Percentiles rank a stretch among this genome's conserved stretches.
Evolutionary conservation across 2,888 invertebrate genomes (phyloP).

Genomic region (Merodon equestris): DNA sequence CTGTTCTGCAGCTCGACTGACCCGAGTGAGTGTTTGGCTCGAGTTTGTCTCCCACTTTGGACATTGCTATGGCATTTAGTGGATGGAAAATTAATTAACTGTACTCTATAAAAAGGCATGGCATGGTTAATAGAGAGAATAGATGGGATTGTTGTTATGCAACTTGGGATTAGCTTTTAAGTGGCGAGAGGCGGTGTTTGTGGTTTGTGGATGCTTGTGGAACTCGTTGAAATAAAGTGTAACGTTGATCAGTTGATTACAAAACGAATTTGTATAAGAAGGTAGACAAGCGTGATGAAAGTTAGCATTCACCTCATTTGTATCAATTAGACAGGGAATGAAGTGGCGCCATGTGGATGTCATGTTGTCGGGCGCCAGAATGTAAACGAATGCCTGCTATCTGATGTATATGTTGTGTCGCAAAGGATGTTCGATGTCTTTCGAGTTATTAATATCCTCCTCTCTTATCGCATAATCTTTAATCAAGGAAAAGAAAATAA

Average conservation of each 20-base stretch:
- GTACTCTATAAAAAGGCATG: too few species aligned
- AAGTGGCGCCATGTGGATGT: too few species aligned
- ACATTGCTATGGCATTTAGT: slow-evolving; percentile 52
- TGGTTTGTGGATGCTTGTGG: slow-evolving; percentile 8
- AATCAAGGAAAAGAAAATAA: too few species aligned
- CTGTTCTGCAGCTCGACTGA: background rate
- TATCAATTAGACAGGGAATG: too few species aligned
- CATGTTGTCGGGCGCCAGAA: too few species aligned
- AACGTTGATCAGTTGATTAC: slow-evolving; percentile 16
- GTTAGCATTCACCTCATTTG: too few species aligned
- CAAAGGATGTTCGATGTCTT: too few species aligned
- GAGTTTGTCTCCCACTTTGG: slow-evolving; percentile 36
- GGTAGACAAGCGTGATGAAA: slow-evolving; percentile 23
- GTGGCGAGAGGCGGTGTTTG: slow-evolving; percentile 42
- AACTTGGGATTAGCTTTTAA: slow-evolving; percentile 25
- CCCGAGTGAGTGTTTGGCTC: slow-evolving; percentile 2
- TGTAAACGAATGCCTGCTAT: too few species aligned
- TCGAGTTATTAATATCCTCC: too few species aligned
- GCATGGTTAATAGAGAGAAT: slow-evolving; percentile 28
- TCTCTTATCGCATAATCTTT: too few species aligned
- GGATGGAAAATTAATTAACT: slow-evolving; percentile 64
- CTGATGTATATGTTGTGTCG: too few species aligned
- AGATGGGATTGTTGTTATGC: slow-evolving; percentile 53
- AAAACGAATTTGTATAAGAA: slow-evolving; percentile 42
- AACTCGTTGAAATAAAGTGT: too few species aligned